Evolutionary conservation across 2,797 vertebrate genomes (phyloP), one percentile per base, ranked within the genome.

Genomic region (Podargus strigoides): DNA sequence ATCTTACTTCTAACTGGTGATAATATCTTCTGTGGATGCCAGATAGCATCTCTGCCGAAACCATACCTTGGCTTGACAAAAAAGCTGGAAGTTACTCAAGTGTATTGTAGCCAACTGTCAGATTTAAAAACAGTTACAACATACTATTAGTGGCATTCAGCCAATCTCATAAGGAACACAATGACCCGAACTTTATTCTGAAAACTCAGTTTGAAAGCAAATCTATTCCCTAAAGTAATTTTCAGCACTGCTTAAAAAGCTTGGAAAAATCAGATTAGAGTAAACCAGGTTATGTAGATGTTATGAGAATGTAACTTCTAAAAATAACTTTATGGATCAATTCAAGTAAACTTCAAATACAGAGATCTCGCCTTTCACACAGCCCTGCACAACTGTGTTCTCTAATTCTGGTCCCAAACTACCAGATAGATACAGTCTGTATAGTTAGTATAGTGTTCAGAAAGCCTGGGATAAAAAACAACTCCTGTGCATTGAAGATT

Each of bases 171-270:
- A 96, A 96, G 92, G 76, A 97, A 97, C 89, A 97, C 89, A 90
- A 86, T 96, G 96, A 97, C 95, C 96, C 58, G 59, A 95, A 96
- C 94, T 97, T 97, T 95, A 96, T 97, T 97, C 95, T 92, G 96
- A 97, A 96, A 97, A 96, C 91, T 95, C 94, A 59, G 94, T 97
- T 96, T 96, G 95, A 97, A 97, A 97, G 96, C 87, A 92, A 96
- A 93, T 94, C 95, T 96, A 97, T 96, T 97, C 97, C 97, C 97
- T 97, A 96, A 97, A 97, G 97, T 95, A 96, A 97, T 97, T 97
- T 93, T 88, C 95, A 95, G 94, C 86, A 95, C 84, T 96, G 93
- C 88, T 96, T 97, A 97, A 97, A 96, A 96, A 96, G 95, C 96
- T 94, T 89, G 94, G 87, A 75, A 91, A 87, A 96, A 96, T 96